These are phyloP conservation scores for Belgica antarctica DNA, from an alignment of 2,888 invertebrate genomes.

Conservation along the genomic window DNA sequence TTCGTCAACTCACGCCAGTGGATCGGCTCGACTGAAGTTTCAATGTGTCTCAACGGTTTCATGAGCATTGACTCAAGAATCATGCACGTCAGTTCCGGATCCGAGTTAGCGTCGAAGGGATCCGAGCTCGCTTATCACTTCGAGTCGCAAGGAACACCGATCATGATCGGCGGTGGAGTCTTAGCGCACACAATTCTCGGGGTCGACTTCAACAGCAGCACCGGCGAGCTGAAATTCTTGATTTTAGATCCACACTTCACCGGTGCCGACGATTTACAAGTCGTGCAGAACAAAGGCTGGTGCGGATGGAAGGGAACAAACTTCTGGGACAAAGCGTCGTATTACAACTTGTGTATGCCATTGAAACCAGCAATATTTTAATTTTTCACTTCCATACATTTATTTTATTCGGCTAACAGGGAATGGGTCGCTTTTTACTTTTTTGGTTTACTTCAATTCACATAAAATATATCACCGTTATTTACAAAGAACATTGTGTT, in stretches of 20 bases:
- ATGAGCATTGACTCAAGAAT: conserved; percentile 76
- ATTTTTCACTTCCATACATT: background rate
- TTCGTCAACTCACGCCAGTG: conserved; percentile 92
- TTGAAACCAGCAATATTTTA: conserved; percentile 52
- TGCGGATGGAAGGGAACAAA: conserved; percentile 94
- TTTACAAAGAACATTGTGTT: background rate
- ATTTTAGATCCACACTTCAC: conserved; percentile 98
- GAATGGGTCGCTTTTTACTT: background rate
- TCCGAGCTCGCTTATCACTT: conserved; percentile 88
- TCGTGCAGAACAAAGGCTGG: conserved; percentile 83
- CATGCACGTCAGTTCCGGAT: conserved; percentile 79
- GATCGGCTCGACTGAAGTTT: conserved; percentile 98
- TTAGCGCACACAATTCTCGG: conserved; percentile 97
- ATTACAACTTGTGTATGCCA: conserved; percentile 96
- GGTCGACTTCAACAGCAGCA: conserved; percentile 77
- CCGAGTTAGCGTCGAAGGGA: conserved; percentile 74
- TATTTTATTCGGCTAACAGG: background rate
- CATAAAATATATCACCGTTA: background rate
- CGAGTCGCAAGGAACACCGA: conserved; percentile 85
- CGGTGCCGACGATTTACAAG: conserved; percentile 76
- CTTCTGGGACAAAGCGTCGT: conserved; percentile 94
- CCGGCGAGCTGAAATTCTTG: conserved; percentile 83
- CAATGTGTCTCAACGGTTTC: conserved; percentile 82
- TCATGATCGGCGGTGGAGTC: conserved; percentile 97
- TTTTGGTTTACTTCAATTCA: background rate